Conservation (phyloP, 2,797 vertebrate species). For the Propithecus perrieri region DNA sequence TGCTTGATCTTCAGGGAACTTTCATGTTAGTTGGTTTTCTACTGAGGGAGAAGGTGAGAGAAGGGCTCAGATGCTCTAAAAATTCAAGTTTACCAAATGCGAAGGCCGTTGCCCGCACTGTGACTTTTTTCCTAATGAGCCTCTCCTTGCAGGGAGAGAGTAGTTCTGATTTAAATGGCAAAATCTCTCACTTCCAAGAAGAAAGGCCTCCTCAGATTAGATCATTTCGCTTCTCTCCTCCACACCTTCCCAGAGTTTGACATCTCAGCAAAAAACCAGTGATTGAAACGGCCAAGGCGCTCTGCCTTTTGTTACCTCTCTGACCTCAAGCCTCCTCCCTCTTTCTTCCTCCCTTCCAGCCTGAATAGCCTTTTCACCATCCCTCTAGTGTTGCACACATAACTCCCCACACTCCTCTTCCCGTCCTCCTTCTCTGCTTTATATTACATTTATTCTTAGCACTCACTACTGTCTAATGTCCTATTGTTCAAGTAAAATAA, state of each 20-base stretch:
- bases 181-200: background rate
- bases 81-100: background rate
- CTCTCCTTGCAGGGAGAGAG: background rate
- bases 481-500: background rate
- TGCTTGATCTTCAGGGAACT: background rate
- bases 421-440: background rate
- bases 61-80: background rate
- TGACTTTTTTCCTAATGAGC: background rate
- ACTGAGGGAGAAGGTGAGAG: background rate
- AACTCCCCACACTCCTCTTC: background rate
- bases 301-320: background rate
- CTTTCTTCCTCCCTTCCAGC: background rate
- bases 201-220: background rate
- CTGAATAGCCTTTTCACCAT: background rate
- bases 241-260: background rate
- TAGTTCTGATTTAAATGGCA: background rate
- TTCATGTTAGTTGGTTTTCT: background rate
- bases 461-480: background rate
- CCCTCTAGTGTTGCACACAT: rapidly evolving
- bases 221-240: background rate
- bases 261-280: background rate
- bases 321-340: background rate
- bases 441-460: background rate
- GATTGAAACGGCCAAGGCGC: background rate
- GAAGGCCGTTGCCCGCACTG: background rate